phyloP scores from a whole-genome alignment of 2,797 vertebrate genomes.

The Cyclura pinguis region DNA sequence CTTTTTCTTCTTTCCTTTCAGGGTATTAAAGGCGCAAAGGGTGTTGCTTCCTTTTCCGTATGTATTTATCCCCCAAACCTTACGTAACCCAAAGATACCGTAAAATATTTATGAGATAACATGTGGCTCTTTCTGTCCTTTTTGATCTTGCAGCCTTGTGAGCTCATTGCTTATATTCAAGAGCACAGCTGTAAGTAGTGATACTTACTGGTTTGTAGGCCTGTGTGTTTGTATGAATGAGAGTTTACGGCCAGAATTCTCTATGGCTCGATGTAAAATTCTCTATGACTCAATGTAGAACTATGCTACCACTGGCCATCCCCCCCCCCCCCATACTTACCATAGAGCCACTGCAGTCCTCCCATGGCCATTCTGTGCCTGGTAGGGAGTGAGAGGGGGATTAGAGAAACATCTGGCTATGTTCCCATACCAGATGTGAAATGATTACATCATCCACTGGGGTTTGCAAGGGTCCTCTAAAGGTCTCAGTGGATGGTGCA shows the following conservation, averaged over 20 bases:
- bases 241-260: not conserved
- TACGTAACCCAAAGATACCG: not conserved
- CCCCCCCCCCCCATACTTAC: too few species aligned
- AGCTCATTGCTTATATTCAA: slow-evolving; percentile 83
- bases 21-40: slow-evolving; percentile 84
- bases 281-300: too few species aligned
- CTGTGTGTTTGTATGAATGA: not conserved
- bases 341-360: too few species aligned
- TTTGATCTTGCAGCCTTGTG: slow-evolving; percentile 82
- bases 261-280: too few species aligned
- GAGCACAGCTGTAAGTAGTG: slow-evolving; percentile 85
- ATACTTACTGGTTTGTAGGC: not conserved
- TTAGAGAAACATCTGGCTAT: too few species aligned
- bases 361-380: too few species aligned
- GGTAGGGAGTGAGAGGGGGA: too few species aligned
- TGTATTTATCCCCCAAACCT: slow-evolving; percentile 62
- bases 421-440: too few species aligned
- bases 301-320: too few species aligned
- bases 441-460: too few species aligned
- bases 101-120: not conserved
- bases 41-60: slow-evolving; percentile 78
- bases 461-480: too few species aligned
- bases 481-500: too few species aligned
- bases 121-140: slow-evolving; percentile 5
- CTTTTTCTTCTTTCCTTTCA: slow-evolving; percentile 58